These are phyloP conservation scores for Trissoscelio sp. DNA, from an alignment of 2,888 invertebrate species.

Conservation along the genomic window DNA sequence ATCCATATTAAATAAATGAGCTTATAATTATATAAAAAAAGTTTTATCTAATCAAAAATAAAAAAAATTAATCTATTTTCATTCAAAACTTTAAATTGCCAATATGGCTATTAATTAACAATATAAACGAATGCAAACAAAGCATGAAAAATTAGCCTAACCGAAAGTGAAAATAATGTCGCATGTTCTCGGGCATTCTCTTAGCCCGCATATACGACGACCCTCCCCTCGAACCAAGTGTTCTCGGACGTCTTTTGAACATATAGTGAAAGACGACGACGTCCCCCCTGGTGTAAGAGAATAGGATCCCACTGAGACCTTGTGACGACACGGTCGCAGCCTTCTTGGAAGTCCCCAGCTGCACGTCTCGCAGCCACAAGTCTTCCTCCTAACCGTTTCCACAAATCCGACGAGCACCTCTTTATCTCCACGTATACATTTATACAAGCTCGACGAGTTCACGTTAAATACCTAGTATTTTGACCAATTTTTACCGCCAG, in stretches of 20 bases:
- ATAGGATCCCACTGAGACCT: conserved; percentile 59
- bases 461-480: conserved; percentile 29
- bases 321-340: conserved; percentile 53
- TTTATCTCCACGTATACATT: conserved; percentile 28
- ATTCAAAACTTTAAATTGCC: too few relatives aligned
- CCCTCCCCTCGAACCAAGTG: conserved; percentile 43
- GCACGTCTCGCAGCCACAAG: conserved; percentile 28
- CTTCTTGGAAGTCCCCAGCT: conserved; percentile 55
- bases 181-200: conserved; percentile 30
- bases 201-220: conserved; percentile 37
- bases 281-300: conserved; percentile 42
- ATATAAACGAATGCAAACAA: neutral
- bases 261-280: conserved; percentile 43
- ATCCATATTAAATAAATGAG: too few relatives aligned
- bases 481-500: conserved; percentile 14
- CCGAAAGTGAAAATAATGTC: conserved; percentile 49
- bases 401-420: conserved; percentile 38
- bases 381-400: conserved; percentile 46
- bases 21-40: too few relatives aligned
- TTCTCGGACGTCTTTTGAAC: conserved; percentile 42
- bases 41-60: too few relatives aligned
- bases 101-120: too few relatives aligned
- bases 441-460: conserved; percentile 23
- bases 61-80: too few relatives aligned
- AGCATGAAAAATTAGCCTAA: conserved; percentile 31